Evolutionary conservation across 1,140 invertebrate genomes (phyloP), one percentile per base, ranked within the genome.

Genomic region (Ips typographus): DNA sequence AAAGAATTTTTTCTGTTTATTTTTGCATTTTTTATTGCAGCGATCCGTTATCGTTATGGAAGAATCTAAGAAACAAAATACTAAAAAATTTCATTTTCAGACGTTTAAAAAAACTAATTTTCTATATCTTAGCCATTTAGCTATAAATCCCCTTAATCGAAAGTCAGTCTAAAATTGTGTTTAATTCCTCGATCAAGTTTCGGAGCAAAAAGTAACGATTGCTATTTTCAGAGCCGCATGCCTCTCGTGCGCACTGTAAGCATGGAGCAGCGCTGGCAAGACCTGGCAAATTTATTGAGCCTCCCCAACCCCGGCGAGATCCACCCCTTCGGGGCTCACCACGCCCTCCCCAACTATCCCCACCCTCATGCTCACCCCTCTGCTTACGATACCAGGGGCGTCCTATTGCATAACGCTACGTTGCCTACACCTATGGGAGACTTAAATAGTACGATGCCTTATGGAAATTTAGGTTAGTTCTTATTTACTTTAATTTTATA

Each of bases 191-290:
- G 22, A 22, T 22, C 22, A 22, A 22, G 22, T 22, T 22, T 22
- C 22, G 22, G 49, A 41, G 36, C 65, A 59, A 51, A 61, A 62
- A 62, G 57, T 63, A 63, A 62, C 53, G 49, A 55, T 61, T 69
- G 22, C 41, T 69, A 62, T 56, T 77, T 77, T 4, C 77, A 89
- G 88, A 84, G 88, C 77, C 88, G 89, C 76, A 87, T 90, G 85
- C 87, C 90, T 75, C 86, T 92, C 77, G 87, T 91, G 79, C 89
- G 91, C 74, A 86, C 89, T 51, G 87, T 92, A 83, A 93, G 90
- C 76, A 91, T 95, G 87, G 94, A 96, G 79, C 91, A 94, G 78
- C 88, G 91, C 77, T 94, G 94, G 91, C 91, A 94, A 81, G 94
- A 96, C 80, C 83, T 96, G 76, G 91, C 93, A 39, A 91, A 89